Evolutionary conservation across 2,888 invertebrate genomes (phyloP), one percentile per base, ranked within the genome.

Genomic region (Lamproptera curius): DNA sequence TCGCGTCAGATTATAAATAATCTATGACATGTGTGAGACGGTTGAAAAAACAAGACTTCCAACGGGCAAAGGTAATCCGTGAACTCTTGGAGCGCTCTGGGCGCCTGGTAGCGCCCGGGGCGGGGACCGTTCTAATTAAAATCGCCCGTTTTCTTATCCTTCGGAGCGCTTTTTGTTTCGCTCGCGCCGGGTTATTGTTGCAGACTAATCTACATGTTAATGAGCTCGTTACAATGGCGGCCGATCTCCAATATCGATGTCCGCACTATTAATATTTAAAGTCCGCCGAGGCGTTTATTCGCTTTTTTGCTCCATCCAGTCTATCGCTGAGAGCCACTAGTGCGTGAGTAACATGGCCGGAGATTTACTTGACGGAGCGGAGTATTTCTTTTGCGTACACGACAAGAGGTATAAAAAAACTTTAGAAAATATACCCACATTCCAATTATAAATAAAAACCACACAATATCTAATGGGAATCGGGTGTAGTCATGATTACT

Each of bases 151-250:
- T 77, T 73, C 78, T 79, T 80, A 79, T 82, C 81, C 72, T 80
- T 78, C 78, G 71, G 74, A 76, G 71, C 66, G 72, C 71, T 81
- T 83, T 82, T 82, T 81, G 83, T 82, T 81, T 66, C 68, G 61
- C 59, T 72, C 73, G 70, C 76, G 75, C 73, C 72, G 70, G 72
- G 76, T 78, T 79, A 82, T 81, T 81, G 76, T 82, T 78, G 77
- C 76, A 76, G 74, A 79, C 81, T 84, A 78, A 86, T 85, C 84
- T 83, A 83, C 82, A 86, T 85, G 79, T 76, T 85, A 85, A 84
- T 85, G 74, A 84, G 77, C 71, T 70, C 31, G 33, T 51, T 48
- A 46, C 45, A 17, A 40, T 23, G 17, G 17, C 28, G 31, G n/a
- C 11, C 11, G 28, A 40, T 16, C 28, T 26, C 35, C 26, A 43